Base-by-base conservation (phyloP, 2,113 vertebrate species). In the Arvicanthis niloticus region DNA sequence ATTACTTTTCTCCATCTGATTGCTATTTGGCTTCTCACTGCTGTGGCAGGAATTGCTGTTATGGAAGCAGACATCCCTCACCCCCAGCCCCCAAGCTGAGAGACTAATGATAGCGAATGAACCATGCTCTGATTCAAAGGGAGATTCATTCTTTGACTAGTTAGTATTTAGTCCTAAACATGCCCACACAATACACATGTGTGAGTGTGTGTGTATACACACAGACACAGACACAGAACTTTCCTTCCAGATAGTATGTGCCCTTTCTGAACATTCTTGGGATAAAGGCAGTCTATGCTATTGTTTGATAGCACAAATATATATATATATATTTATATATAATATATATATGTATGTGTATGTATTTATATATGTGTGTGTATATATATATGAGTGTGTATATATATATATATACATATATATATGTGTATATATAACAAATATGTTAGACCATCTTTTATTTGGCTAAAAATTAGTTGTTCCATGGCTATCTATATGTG, bases 1-100 rank as follows among this genome's bases (percentile, higher is more conserved):
- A 91, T 91, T 95, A 60, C 96, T 78, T 95, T 92, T 75, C 62
- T 58, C 78, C 42, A 75, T 78, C 88, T 95, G 92, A 87, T 94
- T 96, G 60, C 87, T 85, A 75, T 75, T 94, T 88, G 68, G 7
- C 56, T 81, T 93, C 91, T 78, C 70, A 9, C 7, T 67, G 70
- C n/a, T 77, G 65, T 75, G 58, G n/a, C 48, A 12, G 88, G 51
- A 67, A 53, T 40, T 93, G 80, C 40, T 91, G 9, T 76, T 70
- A 73, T 3, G 56, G 90, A 70, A 56, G 70, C 51, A n/a, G 76
- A 58, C 48, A 9, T n/a, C n/a, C n/a, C n/a, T n/a, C n/a, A n/a
- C n/a, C n/a, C n/a, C n/a, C n/a, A n/a, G n/a, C n/a, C n/a, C n/a
- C n/a, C n/a, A n/a, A 22, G 58, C 72, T 73, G 48, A 26, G 26